Base-by-base conservation (phyloP, 2,797 vertebrate species). In the Manis javanica region DNA sequence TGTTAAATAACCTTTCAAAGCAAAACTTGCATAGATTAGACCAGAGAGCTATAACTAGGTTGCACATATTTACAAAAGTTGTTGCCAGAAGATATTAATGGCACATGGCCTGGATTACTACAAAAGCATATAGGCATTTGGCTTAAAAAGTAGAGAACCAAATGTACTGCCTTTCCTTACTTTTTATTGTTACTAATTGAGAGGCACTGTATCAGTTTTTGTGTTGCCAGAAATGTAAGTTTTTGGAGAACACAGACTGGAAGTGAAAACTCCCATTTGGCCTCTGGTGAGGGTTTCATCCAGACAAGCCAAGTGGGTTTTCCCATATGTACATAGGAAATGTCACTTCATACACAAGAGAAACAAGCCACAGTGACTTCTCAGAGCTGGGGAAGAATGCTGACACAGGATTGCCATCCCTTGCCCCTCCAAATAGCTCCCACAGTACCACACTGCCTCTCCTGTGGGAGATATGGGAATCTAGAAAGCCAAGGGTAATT, bases 1-100 rank as follows among this genome's bases (percentile, higher is more conserved):
- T 26, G 9, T 34, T 71, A 91, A 95, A 81, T 57, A 53, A 77
- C 3, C 34, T 95, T 87, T 81, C 55, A 96, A 93, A 95, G 61
- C 13, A 93, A 24, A 94, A 63, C 39, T 77, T 68, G 2, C 34
- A 72, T 23, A 86, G 31, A 88, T 89, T 61, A 95, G 63, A 78
- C 31, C 53, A 89, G 64, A 86, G 26, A 83, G 68, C 23, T 59
- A 66, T 90, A 82, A 64, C 26, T 55, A 90, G 15, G 18, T 66
- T 51, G 39, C 24, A 46, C 46, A 64, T 9, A 75, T 72, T 87
- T 97, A 84, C 14, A 81, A 74, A 87, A 91, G 72, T 26, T 87
- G 26, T 87, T 92, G 74, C 19, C 87, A 29, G 7, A 34, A 59
- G n/a, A 90, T 82, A 87, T 68, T 78, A 93, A 93, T 51, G 37